A percentile compares a stretch with the other conserved stretches of the same genome.
Conservation (phyloP, 2,113 vertebrate genomes). For the Rhipidura dahli region DNA sequence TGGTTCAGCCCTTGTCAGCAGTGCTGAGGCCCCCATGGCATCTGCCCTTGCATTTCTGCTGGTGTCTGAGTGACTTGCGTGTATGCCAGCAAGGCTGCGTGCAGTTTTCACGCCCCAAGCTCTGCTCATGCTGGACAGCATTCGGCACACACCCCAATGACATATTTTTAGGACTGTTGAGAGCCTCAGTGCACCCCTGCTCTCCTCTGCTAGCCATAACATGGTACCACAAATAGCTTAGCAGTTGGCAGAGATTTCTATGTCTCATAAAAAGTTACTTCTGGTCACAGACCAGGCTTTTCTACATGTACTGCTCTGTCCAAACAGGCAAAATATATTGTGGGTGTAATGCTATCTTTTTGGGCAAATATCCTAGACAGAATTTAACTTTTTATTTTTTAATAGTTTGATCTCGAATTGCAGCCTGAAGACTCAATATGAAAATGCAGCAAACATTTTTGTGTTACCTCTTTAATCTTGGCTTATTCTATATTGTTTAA, state of each 20-base stretch:
- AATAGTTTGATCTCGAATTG: neutral
- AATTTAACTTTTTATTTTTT: neutral
- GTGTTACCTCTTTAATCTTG: neutral
- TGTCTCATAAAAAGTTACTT: neutral
- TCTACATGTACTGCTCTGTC: neutral
- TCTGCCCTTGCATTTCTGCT: neutral
- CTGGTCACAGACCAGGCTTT: neutral
- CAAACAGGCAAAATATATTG: neutral
- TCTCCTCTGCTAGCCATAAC: neutral
- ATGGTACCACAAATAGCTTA: neutral
- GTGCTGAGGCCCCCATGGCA: accelerated
- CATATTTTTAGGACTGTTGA: neutral
- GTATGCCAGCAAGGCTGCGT: accelerated
- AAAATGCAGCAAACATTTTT: neutral
- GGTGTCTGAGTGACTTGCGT: accelerated
- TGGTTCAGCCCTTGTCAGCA: neutral
- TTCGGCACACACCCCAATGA: neutral
- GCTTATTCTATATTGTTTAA: neutral
- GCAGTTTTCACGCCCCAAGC: neutral
- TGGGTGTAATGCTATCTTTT: neutral
- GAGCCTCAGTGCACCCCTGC: neutral
- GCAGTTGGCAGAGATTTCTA: neutral
- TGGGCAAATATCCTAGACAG: neutral
- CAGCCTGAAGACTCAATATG: neutral
- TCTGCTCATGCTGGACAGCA: neutral